Evolutionary conservation across 2,113 vertebrate species (phyloP).

Genomic region (Epinephelus lanceolatus): DNA sequence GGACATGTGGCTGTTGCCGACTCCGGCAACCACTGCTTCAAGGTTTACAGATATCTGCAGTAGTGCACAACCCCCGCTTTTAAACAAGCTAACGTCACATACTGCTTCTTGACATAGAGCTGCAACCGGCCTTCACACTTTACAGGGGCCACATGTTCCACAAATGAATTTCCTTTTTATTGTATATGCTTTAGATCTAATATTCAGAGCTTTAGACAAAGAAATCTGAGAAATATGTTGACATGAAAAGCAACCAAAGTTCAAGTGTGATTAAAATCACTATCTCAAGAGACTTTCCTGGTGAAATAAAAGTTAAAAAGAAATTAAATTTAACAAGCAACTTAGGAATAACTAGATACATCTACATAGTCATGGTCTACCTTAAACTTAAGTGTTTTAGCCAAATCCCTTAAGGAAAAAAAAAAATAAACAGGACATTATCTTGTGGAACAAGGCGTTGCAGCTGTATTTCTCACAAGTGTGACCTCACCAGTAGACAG

Average conservation of each 20-base stretch:
- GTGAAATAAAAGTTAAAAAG: background rate
- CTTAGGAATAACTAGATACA: background rate
- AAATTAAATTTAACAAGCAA: background rate
- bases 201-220: conserved; percentile 9
- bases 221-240: background rate
- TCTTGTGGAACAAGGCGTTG: background rate
- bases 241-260: conserved; percentile 1
- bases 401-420: background rate
- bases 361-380: background rate
- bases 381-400: background rate
- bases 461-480: conserved; percentile 8
- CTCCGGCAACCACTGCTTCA: conserved; percentile 98
- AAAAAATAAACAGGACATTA: background rate
- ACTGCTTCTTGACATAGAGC: conserved; percentile 37
- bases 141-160: background rate
- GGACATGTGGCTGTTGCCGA: conserved; percentile 96
- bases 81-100: background rate
- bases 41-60: conserved; percentile 98
- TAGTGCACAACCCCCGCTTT: conserved; percentile 69
- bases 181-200: background rate
- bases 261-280: background rate
- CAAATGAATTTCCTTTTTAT: conserved; percentile 4
- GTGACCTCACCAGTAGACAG: conserved; percentile 2
- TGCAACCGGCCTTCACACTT: conserved; percentile 34
- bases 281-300: background rate